Evolutionary conservation across 2,888 invertebrate species (phyloP).

Genomic region (Lottia gigantea): DNA sequence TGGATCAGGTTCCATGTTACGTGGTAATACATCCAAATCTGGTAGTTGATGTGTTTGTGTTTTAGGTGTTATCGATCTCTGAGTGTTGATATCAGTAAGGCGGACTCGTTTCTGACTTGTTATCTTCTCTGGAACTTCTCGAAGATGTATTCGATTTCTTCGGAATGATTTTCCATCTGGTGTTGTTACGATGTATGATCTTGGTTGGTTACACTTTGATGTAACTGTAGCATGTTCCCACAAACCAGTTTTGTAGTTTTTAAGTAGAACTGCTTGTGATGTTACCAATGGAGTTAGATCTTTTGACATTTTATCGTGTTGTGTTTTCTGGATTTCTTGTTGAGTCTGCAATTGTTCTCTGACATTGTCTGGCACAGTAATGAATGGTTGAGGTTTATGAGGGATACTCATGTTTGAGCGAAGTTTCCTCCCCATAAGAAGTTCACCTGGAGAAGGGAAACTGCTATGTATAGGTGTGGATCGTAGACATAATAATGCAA

Average conservation of each 20-base stretch:
- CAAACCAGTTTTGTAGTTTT: slow-evolving; percentile 5
- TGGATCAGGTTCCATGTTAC: too few species aligned
- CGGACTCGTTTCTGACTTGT: not conserved
- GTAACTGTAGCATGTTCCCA: slow-evolving; percentile 5
- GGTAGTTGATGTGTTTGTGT: not conserved
- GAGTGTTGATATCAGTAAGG: not conserved
- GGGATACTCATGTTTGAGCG: not conserved
- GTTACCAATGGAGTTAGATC: not conserved
- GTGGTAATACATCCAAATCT: not conserved
- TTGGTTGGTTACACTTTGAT: slow-evolving; percentile 4
- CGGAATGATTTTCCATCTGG: not conserved
- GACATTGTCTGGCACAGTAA: too few species aligned
- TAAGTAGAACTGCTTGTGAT: not conserved
- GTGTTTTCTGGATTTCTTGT: not conserved
- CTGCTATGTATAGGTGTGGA: slow-evolving; percentile 9
- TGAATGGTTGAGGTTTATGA: not conserved
- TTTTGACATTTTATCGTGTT: not conserved
- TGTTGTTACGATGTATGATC: slow-evolving; percentile 8
- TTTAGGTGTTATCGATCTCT: too few species aligned
- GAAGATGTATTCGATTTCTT: not conserved
- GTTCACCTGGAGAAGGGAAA: slow-evolving; percentile 14
- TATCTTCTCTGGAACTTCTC: not conserved
- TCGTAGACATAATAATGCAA: not conserved
- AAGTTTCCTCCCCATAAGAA: slow-evolving; percentile 12
- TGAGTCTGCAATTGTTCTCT: not conserved